Base-by-base conservation (phyloP, 35 echinoderm and acorn worm genomes). In the Hemicentrotus pulcherrimus region DNA sequence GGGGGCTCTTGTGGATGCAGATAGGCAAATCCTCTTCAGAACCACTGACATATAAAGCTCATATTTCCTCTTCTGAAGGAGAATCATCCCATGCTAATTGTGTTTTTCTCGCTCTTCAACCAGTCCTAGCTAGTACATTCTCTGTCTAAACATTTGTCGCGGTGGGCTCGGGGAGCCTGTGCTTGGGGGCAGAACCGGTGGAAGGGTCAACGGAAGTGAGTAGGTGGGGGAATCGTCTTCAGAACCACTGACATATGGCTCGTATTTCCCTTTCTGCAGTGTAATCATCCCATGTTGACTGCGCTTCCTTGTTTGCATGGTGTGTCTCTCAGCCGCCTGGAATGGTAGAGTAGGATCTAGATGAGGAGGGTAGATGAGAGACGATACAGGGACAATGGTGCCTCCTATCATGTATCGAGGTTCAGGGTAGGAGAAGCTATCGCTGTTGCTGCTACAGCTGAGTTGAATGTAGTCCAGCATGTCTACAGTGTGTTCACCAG, bases 401-500 rank as follows among this genome's bases (percentile, higher is more conserved):
- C 46, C 88, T n/a, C 0, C 32, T 16, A 19, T 30, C 88, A 90
- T 47, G 32, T 33, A 30, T 28, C 10, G 88, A 47, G 88, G 46
- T 18, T 41, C 88, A 16, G 88, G 31, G 32, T 41, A 47, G 31
- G 32, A 45, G 88, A 90, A 47, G 46, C 88, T 90, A 28, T 90
- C 88, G 24, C n/a, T 33, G 32, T 47, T 47, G 5, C 46, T 24
- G 16, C 88, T 90, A 24, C 46, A 33, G 46, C 88, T 41, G 88
- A 90, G 88, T 45, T 90, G 46, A 47, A 90, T 90, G 88, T 32
- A 90, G 88, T 90, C 88, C 88, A 90, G 32, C 12, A 90, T 90
- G 32, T 90, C 88, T 0, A 90, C 88, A 33, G 46, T 90, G 32
- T 33, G 88, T 28, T 32, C 19, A 18, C 46, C 88, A 90, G 31